Percentiles rank a stretch among this genome's conserved stretches.
phyloP scores from a whole-genome alignment of 2,888 invertebrate genomes.

The Melinaea menophilus region DNA sequence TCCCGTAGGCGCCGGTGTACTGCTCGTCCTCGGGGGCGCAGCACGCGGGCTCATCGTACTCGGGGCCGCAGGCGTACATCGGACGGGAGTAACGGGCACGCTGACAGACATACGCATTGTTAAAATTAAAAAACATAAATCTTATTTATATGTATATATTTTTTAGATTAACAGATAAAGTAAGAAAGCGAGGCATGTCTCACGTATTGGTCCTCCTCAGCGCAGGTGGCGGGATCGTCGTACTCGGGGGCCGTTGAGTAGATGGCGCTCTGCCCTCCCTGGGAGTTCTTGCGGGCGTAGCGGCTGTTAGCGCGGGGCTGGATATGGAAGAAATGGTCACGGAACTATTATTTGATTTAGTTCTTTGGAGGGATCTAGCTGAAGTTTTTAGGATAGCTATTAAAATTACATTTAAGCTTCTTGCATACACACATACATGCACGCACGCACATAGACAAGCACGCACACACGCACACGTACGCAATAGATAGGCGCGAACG shows the following conservation, averaged over 20 bases:
- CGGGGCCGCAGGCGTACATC: slow-evolving; percentile 84
- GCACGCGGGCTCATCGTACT: slow-evolving; percentile 96
- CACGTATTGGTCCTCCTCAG: slow-evolving; percentile 94
- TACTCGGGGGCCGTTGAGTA: slow-evolving; percentile 92
- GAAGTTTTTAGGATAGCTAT: too few relatives aligned
- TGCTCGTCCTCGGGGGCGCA: slow-evolving; percentile 95
- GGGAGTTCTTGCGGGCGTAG: slow-evolving; percentile 84
- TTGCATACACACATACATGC: too few relatives aligned
- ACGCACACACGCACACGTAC: too few relatives aligned
- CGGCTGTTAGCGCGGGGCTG: slow-evolving; percentile 83
- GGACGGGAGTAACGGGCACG: slow-evolving; percentile 86
- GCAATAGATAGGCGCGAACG: too few relatives aligned
- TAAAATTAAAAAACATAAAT: too few relatives aligned
- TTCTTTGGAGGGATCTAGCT: too few relatives aligned
- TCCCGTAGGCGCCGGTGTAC: slow-evolving; percentile 93
- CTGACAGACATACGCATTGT: slow-evolving; percentile 35
- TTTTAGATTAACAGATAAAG: too few relatives aligned
- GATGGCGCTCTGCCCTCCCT: slow-evolving; percentile 89
- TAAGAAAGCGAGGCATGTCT: slow-evolving; percentile 30
- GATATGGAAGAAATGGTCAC: neutral
- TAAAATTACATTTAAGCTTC: too few relatives aligned
- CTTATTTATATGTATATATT: too few relatives aligned
- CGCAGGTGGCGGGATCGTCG: slow-evolving; percentile 95
- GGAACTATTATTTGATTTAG: neutral
- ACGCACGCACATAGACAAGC: too few relatives aligned